A percentile compares a stretch with the other conserved stretches of the same genome.
Conservation (phyloP, 2,113 vertebrate genomes). For the Sceloporus undulatus region DNA sequence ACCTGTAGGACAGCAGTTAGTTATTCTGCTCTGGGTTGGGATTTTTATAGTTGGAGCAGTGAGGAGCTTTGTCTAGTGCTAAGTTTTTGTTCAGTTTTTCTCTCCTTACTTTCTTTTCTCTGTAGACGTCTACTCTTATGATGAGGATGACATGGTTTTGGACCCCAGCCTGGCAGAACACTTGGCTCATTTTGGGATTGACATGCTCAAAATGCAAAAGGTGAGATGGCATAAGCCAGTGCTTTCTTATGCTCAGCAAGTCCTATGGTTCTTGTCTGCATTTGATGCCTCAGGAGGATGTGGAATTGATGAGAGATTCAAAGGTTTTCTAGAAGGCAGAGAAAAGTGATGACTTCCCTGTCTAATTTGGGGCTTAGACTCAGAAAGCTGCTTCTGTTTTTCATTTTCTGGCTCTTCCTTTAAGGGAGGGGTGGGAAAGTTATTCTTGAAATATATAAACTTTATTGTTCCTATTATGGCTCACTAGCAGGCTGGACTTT, state of each 20-base stretch:
- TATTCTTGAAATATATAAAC: neutral
- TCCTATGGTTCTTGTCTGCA: neutral
- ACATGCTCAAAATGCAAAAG: slow-evolving; percentile 99
- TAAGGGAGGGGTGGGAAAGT: neutral
- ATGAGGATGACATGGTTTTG: slow-evolving; percentile 98
- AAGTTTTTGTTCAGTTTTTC: neutral
- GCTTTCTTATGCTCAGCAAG: neutral
- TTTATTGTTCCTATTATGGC: neutral
- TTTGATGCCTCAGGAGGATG: neutral
- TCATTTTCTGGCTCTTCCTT: neutral
- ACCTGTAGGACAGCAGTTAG: neutral
- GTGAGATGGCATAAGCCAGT: slow-evolving; percentile 64
- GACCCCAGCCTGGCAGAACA: slow-evolving; percentile 95
- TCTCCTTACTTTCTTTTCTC: slow-evolving; percentile 15
- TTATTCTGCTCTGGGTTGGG: neutral
- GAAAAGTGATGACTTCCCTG: no score
- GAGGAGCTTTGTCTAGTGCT: neutral
- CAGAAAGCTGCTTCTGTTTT: neutral
- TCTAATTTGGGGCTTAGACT: neutral
- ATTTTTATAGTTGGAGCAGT: neutral
- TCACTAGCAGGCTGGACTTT: slow-evolving; percentile 15
- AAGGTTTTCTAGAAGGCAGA: no score
- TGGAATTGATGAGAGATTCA: neutral
- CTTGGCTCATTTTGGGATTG: slow-evolving; percentile 94
- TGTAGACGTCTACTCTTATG: slow-evolving; percentile 95